A percentile compares a stretch with the other conserved stretches of the same genome.
Evolutionary conservation across 2,113 vertebrate genomes (phyloP).

Genomic region (Rostratula benghalensis): DNA sequence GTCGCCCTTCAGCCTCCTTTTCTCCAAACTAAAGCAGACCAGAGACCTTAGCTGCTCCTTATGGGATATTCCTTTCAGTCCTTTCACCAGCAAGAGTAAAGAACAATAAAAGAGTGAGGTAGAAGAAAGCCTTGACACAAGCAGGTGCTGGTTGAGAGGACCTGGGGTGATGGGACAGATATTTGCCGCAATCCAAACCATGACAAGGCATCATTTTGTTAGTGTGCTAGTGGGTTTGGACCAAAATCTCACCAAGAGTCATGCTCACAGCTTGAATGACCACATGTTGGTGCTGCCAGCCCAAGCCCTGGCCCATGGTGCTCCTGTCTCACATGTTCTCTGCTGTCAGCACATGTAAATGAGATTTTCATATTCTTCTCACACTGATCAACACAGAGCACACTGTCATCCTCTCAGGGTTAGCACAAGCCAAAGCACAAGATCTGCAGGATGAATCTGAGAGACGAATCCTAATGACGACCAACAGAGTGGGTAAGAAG

Average conservation of each 20-base stretch:
- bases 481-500: not conserved
- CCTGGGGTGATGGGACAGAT: not conserved
- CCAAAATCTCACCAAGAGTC: not conserved
- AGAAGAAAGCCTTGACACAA: not conserved
- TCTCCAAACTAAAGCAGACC: not conserved
- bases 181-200: not conserved
- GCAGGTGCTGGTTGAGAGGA: not conserved
- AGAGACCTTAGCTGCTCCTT: not conserved
- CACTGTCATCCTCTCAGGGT: not conserved
- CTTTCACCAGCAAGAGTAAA: not conserved
- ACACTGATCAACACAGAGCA: not conserved
- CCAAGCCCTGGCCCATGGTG: rapidly evolving
- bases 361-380: not conserved
- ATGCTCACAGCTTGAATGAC: not conserved
- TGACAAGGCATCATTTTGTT: not conserved
- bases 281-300: not conserved
- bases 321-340: not conserved
- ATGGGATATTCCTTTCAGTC: not conserved
- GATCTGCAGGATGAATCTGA: not conserved
- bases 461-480: not conserved
- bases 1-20: not conserved
- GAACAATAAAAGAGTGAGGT: not conserved
- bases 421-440: not conserved
- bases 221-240: not conserved
- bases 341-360: not conserved